phyloP scores from a whole-genome alignment of 2,797 vertebrate genomes.

The Moxostoma hubbsi region DNA sequence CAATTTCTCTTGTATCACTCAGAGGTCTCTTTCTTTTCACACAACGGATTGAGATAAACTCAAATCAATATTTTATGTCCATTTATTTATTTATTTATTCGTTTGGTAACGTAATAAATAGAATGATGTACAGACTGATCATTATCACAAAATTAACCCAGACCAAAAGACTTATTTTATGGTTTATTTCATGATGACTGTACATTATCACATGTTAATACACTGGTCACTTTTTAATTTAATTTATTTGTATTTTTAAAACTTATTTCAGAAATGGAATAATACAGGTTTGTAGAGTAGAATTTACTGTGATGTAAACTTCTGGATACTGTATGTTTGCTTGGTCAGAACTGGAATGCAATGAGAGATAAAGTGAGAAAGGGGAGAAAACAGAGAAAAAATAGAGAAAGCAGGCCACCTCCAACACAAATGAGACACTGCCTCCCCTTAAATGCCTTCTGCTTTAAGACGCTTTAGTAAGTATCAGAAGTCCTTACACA shows the following conservation, averaged over 20 bases:
- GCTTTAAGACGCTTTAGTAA: slow-evolving; percentile 68
- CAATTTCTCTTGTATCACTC: no score
- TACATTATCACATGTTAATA: no score
- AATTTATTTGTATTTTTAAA: no score
- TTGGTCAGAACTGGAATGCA: slow-evolving; percentile 43
- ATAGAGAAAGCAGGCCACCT: slow-evolving; percentile 49
- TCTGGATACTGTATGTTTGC: slow-evolving; percentile 36
- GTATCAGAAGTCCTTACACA: slow-evolving; percentile 79
- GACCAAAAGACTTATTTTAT: no score
- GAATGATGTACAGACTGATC: no score
- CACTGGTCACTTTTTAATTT: not conserved
- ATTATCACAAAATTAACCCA: no score
- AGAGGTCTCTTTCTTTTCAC: no score
- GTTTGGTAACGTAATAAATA: no score
- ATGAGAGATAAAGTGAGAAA: slow-evolving; percentile 3
- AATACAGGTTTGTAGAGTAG: not conserved
- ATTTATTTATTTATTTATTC: no score
- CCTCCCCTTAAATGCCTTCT: slow-evolving; percentile 63
- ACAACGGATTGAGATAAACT: no score
- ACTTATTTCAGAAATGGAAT: not conserved
- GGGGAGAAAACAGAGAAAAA: not conserved
- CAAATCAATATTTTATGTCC: no score
- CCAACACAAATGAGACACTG: slow-evolving; percentile 68
- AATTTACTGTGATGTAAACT: not conserved
- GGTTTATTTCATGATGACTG: no score